Evolutionary conservation across 2,113 vertebrate genomes (phyloP), one percentile per base, ranked within the genome.

Genomic region (Pollachius pollachius): DNA sequence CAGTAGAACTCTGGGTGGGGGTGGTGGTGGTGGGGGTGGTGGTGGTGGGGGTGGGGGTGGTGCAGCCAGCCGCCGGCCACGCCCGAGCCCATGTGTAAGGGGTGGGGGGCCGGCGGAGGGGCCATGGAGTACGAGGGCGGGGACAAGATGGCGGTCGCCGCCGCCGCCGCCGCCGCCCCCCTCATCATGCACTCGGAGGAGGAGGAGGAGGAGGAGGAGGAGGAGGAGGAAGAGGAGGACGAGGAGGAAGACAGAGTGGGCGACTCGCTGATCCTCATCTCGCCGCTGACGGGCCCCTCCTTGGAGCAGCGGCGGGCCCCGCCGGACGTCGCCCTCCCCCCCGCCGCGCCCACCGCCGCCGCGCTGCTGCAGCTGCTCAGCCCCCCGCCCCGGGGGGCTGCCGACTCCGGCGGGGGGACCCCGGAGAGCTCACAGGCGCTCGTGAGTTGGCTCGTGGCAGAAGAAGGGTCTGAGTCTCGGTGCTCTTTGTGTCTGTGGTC

Each of bases 151-250:
- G 84, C 52, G 9, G 52, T 7, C 6, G 15, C 52, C 6, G 15
- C 80, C 54, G 75, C 93, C 34, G 88, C 92, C 88, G 71, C 75
- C 68, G 82, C 89, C 81, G 92, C 72, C 88, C 80, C 95, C 89
- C 88, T 91, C 88, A 95, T 94, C 85, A 95, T 91, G 80, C 95
- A 95, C 89, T 98, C 96, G 21, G 93, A 81, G 58, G 95, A 79
- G 41, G 85, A 80, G 17, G 74, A 11, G 4, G 73, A 92, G 63
- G n/a, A n/a, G 21, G 93, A 81, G 58, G 95, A 79, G 41, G 85
- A 80, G 17, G 74, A 11, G 4, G 73, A 92, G 21, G 93, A 81
- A 57, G 95, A 79, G 41, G 85, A 80, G 17, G 74, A 11, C 3
- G 73, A 92, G 63, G 37, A 41, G 37, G 37, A 41, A 41, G 37